These are phyloP conservation scores for honey bee (Apis mellifera) DNA, from an alignment of 1,140 invertebrate species.

Conservation along the genomic window DNA sequence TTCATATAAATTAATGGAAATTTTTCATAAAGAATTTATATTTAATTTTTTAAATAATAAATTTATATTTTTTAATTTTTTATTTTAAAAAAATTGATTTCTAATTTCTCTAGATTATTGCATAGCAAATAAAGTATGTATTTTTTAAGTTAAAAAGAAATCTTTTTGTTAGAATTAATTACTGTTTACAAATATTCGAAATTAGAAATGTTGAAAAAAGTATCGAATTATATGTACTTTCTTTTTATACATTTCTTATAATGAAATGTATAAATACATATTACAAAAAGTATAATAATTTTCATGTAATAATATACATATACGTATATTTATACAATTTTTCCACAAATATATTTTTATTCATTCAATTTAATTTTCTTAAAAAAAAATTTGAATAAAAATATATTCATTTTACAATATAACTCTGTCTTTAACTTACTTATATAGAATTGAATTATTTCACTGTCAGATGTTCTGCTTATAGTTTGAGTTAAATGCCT, in stretches of 20 bases:
- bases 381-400: slow-evolving; percentile 39
- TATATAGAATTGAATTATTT: slow-evolving; percentile 22
- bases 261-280: neutral
- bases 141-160: slow-evolving; percentile 30
- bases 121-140: slow-evolving; percentile 9
- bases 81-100: slow-evolving; percentile 7
- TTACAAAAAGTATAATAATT: slow-evolving; percentile 8
- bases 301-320: slow-evolving; percentile 18
- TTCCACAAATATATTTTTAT: slow-evolving; percentile 38
- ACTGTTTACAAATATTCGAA: neutral
- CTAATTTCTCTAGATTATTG: neutral
- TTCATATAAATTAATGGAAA: neutral
- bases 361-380: slow-evolving; percentile 8
- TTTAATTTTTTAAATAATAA: neutral
- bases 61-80: slow-evolving; percentile 1
- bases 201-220: neutral
- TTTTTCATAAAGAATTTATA: neutral
- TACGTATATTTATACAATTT: slow-evolving; percentile 8
- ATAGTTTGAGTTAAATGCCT: slow-evolving; percentile 19
- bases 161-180: neutral
- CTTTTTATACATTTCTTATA: slow-evolving; percentile 3
- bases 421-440: neutral
- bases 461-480: slow-evolving; percentile 3
- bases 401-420: slow-evolving; percentile 23
- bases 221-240: neutral